Evolutionary conservation across 2,888 invertebrate genomes (phyloP).

Genomic region (Caenorhabditis angaria): DNA sequence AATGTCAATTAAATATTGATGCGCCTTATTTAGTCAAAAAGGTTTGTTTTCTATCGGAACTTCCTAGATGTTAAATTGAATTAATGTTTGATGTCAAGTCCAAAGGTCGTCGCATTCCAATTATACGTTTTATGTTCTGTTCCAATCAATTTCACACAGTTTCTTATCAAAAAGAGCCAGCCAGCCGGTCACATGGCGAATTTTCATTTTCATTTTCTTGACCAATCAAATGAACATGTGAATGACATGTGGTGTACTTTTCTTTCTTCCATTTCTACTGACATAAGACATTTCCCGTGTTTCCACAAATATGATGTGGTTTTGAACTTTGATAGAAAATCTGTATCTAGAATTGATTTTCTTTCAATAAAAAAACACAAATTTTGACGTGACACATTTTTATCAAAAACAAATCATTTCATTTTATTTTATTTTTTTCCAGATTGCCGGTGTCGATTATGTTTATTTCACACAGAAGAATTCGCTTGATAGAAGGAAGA

Average conservation of each 20-base stretch:
- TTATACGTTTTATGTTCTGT: too few species aligned
- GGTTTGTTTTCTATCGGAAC: too few species aligned
- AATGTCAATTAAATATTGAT: constrained; percentile 89
- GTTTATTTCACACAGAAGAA: constrained; percentile 91
- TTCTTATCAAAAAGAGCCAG: too few species aligned
- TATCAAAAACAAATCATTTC: too few species aligned
- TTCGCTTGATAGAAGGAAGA: constrained; percentile 82
- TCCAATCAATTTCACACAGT: too few species aligned
- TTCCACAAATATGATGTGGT: not conserved
- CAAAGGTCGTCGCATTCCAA: too few species aligned
- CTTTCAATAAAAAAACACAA: too few species aligned
- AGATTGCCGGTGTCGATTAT: constrained; percentile 91
- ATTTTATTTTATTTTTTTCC: constrained; percentile 64
- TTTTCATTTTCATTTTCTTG: not conserved
- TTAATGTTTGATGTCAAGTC: too few species aligned
- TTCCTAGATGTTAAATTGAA: too few species aligned
- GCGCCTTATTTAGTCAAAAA: constrained; percentile 93
- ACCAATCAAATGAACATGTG: not conserved
- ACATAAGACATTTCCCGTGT: not conserved
- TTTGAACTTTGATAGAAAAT: not conserved
- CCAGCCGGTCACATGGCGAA: not conserved
- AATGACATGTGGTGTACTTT: not conserved
- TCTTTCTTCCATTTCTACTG: constrained; percentile 1
- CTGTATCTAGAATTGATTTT: constrained; percentile 2
- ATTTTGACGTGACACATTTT: too few species aligned